A percentile compares a stretch with the other conserved stretches of the same genome.
Conservation (phyloP, 2,113 vertebrate genomes). For the Lamprotornis superbus region DNA sequence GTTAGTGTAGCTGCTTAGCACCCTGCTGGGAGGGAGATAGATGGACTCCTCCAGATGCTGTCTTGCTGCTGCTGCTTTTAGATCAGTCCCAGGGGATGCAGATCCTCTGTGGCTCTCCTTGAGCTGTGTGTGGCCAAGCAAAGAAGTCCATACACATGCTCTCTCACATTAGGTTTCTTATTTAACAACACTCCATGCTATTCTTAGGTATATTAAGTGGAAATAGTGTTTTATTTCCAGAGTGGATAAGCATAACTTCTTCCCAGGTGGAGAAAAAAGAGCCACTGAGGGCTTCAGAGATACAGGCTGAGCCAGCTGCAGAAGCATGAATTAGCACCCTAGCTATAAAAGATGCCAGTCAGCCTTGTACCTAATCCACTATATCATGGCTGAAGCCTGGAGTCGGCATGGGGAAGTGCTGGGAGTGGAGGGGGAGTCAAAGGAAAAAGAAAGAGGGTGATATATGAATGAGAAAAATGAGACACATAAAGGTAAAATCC, state of each 20-base stretch:
- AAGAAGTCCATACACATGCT: neutral
- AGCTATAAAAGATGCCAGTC: neutral
- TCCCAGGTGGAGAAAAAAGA: neutral
- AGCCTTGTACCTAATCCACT: neutral
- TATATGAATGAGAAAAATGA: neutral
- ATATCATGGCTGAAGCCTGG: neutral
- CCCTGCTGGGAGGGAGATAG: constrained; percentile 21
- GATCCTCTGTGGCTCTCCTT: neutral
- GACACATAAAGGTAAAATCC: neutral
- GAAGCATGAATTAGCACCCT: neutral
- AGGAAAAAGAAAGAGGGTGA: neutral
- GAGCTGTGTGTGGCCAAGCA: neutral
- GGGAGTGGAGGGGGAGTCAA: neutral
- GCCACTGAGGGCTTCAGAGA: neutral
- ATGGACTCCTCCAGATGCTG: constrained; percentile 8
- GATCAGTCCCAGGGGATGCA: neutral
- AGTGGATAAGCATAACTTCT: neutral
- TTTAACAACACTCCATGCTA: neutral
- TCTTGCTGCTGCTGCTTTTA: constrained; percentile 1
- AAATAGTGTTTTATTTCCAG: neutral
- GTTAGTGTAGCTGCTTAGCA: neutral
- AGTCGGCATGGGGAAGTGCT: neutral
- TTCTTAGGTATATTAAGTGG: neutral
- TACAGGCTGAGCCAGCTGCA: neutral
- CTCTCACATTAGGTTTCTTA: neutral